Evolutionary conservation across 2,888 invertebrate genomes (phyloP).

Genomic region (Loripinus fragilis): DNA sequence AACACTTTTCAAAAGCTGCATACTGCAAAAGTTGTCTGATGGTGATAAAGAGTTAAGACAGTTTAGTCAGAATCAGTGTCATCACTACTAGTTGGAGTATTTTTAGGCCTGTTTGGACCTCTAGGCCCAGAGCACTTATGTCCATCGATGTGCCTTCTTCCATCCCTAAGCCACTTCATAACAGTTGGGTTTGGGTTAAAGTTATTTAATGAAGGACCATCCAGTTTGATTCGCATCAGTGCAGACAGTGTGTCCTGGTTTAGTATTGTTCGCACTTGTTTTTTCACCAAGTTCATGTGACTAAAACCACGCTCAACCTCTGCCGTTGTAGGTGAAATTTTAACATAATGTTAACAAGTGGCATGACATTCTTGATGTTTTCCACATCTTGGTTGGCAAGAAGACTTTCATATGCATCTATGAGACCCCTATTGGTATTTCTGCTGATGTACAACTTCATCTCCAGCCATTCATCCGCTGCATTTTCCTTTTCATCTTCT

Average conservation of each 20-base stretch:
- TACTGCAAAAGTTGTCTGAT: too few relatives aligned
- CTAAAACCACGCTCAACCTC: constrained; percentile 24
- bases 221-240: constrained; percentile 20
- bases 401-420: constrained; percentile 21
- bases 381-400: neutral
- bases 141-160: neutral
- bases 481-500: neutral
- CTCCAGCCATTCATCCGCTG: constrained; percentile 8
- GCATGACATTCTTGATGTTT: constrained; percentile 6
- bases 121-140: constrained; percentile 21
- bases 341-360: constrained; percentile 18
- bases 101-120: constrained; percentile 21
- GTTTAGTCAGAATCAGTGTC: too few relatives aligned
- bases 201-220: too few relatives aligned
- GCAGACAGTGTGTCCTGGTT: constrained; percentile 19
- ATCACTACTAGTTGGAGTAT: too few relatives aligned
- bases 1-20: too few relatives aligned
- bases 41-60: too few relatives aligned
- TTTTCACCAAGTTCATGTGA: constrained; percentile 11
- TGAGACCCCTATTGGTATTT: neutral
- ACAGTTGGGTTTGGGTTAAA: too few relatives aligned
- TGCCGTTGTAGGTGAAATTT: constrained; percentile 25
- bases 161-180: neutral
- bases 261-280: neutral
- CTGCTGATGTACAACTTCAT: constrained; percentile 16